Conservation (phyloP, 2,888 invertebrate species). For the Resseliella maxima region DNA sequence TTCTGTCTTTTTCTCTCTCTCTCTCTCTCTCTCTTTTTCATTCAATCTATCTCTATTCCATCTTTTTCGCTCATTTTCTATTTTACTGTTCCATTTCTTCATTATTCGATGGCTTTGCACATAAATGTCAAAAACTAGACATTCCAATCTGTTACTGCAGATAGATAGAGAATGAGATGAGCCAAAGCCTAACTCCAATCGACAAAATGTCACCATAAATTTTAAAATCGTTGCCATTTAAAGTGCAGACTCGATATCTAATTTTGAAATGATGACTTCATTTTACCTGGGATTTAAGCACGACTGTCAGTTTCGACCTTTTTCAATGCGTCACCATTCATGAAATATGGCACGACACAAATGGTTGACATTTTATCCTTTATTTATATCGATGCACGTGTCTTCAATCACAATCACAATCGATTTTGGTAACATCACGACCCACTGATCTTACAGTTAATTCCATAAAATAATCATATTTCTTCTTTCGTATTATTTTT, state of each 20-base stretch:
- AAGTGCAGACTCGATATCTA: conserved; percentile 21
- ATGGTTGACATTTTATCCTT: neutral
- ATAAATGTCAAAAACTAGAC: conserved; percentile 40
- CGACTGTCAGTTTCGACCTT: neutral
- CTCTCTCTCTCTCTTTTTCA: neutral
- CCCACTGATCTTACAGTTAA: neutral
- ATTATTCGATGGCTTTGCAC: neutral
- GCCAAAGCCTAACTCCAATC: conserved; percentile 8
- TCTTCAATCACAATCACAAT: neutral
- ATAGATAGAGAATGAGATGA: neutral
- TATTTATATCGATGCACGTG: neutral
- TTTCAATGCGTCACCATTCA: neutral
- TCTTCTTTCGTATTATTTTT: neutral
- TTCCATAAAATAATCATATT: conserved; percentile 4
- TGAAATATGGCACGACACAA: neutral
- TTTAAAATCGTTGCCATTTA: conserved; percentile 43
- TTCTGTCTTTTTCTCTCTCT: neutral
- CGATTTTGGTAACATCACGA: neutral
- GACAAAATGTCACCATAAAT: conserved; percentile 52
- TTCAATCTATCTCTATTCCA: too few species aligned
- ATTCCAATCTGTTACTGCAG: neutral
- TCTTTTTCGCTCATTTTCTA: too few species aligned
- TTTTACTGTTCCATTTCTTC: neutral
- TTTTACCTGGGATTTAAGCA: conserved; percentile 31
- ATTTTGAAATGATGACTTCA: conserved; percentile 44